Base-by-base conservation (phyloP, 2,113 vertebrate species). In the Phaetusa simplex region DNA sequence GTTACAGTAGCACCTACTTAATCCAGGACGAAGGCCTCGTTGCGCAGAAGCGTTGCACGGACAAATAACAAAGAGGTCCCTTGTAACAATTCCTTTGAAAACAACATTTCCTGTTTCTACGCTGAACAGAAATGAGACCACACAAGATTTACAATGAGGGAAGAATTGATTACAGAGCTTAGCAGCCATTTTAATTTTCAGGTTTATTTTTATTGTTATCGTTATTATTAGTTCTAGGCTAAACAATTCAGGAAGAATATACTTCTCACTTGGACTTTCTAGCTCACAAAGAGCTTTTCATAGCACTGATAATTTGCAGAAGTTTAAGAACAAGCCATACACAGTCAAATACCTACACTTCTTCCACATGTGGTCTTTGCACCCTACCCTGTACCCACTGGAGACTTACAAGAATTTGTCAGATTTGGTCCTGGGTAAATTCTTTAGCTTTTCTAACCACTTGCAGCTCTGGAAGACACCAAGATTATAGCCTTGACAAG, bases 101-200 rank as follows among this genome's bases (percentile, higher is more conserved):
- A 82, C 81, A 97, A 96, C 71, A 79, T 92, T 97, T 97, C 96
- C 95, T 95, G 93, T 90, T 90, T 90, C 93, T 22, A 53, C 14
- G 16, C 74, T 9, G 80, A 79, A 15, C 84, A 94, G 95, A 90
- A 95, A 95, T 85, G 93, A 96, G 96, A 97, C 96, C 95, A 96
- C 97, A 97, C 96, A 94, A 96, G 97, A 96, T 96, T 97, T 97
- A 97, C 96, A 95, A 95, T 81, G 96, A 97, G 95, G 95, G 96
- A 96, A 93, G 95, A 97, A 96, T 81, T 93, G 96, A 97, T 97
- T 97, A 96, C 96, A 97, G 97, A 74, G 53, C 82, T 92, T 45
- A 86, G 96, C 78, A 94, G 92, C 96, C 95, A 97, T 97, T 97
- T 95, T 94, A 47, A 73, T 93, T 95, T 82, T 83, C 23, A 19